These are phyloP conservation scores for Bellardia bayeri DNA, from an alignment of 2,888 invertebrate genomes.

Conservation along the genomic window DNA sequence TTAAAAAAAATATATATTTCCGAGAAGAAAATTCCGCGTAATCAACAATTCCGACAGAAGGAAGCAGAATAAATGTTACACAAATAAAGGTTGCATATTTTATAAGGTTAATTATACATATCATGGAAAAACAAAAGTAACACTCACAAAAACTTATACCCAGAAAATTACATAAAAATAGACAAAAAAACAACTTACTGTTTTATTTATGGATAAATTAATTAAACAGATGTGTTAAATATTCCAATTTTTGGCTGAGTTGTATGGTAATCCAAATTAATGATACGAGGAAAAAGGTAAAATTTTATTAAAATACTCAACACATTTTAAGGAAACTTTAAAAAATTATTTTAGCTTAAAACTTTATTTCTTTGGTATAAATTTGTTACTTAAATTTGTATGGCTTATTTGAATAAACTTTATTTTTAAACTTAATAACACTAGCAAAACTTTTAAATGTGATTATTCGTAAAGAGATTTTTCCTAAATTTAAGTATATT, in stretches of 20 bases:
- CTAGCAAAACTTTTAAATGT: not conserved
- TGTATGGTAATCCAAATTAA: constrained; percentile 7
- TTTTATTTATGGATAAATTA: not conserved
- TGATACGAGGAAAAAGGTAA: too few species aligned
- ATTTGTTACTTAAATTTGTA: too few species aligned
- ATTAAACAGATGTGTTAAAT: not conserved
- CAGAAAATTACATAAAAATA: not conserved
- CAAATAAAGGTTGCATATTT: not conserved
- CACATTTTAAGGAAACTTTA: too few species aligned
- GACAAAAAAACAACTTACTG: not conserved
- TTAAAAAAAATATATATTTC: too few species aligned
- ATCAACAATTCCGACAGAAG: not conserved
- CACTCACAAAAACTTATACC: not conserved
- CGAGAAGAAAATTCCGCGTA: too few species aligned
- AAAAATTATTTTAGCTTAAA: too few species aligned
- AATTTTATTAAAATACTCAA: too few species aligned
- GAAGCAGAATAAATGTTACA: not conserved
- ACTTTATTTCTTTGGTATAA: too few species aligned
- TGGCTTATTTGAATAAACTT: too few species aligned
- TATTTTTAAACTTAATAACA: too few species aligned
- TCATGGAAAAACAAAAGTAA: too few species aligned
- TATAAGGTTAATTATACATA: constrained; percentile 24
- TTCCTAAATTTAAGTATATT: not conserved
- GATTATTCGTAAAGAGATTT: not conserved
- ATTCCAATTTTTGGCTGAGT: constrained; percentile 3